A percentile compares a stretch with the other conserved stretches of the same genome.
Evolutionary conservation across 2,888 invertebrate species (phyloP).

Genomic region (Himalopsyche japonica): DNA sequence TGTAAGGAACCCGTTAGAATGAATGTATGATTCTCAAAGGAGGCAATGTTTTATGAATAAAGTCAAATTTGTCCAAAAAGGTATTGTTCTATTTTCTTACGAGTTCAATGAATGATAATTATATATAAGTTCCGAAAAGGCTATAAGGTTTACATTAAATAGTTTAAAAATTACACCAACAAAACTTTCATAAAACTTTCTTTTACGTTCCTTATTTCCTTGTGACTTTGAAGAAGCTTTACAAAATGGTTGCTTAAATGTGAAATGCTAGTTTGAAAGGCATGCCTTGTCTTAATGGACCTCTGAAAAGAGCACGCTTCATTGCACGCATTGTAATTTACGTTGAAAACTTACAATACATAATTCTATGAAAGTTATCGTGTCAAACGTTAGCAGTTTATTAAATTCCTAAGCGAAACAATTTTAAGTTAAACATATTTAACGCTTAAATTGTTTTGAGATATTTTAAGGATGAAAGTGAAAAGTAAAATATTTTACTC

Average conservation of each 20-base stretch:
- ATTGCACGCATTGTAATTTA: not conserved
- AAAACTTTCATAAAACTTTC: not conserved
- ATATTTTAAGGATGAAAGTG: not conserved
- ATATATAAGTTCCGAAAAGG: not conserved
- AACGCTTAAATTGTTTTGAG: not conserved
- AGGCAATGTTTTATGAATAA: too few species aligned
- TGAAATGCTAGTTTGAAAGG: not conserved
- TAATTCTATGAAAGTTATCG: not conserved
- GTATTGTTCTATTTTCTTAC: too few species aligned
- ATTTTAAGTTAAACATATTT: not conserved
- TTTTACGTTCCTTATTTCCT: not conserved
- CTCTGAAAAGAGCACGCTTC: not conserved
- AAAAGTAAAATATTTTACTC: not conserved
- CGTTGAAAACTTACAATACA: not conserved
- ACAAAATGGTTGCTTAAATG: not conserved
- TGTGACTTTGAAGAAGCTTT: not conserved
- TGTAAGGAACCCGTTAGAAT: too few species aligned
- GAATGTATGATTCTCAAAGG: too few species aligned
- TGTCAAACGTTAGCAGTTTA: not conserved
- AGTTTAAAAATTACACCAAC: not conserved
- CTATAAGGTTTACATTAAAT: not conserved
- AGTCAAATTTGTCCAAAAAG: too few species aligned
- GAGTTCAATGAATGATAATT: too few species aligned
- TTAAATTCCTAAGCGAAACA: not conserved
- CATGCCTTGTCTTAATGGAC: not conserved